Percentiles rank a stretch among this genome's conserved stretches.
phyloP scores from a whole-genome alignment of 2,113 vertebrate genomes.

The Tachuris rubrigastra region DNA sequence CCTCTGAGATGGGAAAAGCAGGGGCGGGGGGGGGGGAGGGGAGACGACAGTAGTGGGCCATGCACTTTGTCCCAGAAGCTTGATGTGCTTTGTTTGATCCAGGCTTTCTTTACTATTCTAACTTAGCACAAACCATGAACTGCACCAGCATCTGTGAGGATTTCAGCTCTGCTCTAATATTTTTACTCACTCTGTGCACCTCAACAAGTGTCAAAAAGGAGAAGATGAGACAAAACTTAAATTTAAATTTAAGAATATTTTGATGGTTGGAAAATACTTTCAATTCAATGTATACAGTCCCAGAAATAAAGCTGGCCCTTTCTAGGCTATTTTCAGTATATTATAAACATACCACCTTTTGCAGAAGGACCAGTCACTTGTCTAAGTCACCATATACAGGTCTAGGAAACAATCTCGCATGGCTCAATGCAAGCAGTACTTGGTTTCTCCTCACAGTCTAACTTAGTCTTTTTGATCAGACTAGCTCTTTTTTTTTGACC shows the following conservation, averaged over 20 bases:
- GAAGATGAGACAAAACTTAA: background rate
- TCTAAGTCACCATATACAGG: background rate
- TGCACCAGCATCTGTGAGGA: background rate
- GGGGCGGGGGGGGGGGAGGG: too few species aligned
- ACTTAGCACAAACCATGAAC: background rate
- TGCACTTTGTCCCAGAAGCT: background rate
- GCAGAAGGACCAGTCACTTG: too few species aligned
- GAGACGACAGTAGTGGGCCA: background rate
- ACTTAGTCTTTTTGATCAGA: background rate
- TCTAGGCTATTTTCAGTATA: background rate
- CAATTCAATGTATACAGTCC: background rate
- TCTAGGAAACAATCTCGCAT: background rate
- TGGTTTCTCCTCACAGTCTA: conserved; percentile 12
- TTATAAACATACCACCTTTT: background rate
- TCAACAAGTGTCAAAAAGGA: rapidly evolving
- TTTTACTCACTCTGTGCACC: background rate
- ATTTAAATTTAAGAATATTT: background rate
- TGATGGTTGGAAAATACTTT: background rate
- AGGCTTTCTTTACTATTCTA: background rate
- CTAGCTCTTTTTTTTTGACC: conserved; percentile 5
- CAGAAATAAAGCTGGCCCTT: background rate
- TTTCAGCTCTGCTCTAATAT: background rate
- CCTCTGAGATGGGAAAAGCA: background rate
- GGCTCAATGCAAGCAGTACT: background rate
- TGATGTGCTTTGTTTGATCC: background rate